These are phyloP conservation scores for Holothuria leucospilota DNA, from an alignment of 53 echinoderm and acorn worm species.

Conservation along the genomic window DNA sequence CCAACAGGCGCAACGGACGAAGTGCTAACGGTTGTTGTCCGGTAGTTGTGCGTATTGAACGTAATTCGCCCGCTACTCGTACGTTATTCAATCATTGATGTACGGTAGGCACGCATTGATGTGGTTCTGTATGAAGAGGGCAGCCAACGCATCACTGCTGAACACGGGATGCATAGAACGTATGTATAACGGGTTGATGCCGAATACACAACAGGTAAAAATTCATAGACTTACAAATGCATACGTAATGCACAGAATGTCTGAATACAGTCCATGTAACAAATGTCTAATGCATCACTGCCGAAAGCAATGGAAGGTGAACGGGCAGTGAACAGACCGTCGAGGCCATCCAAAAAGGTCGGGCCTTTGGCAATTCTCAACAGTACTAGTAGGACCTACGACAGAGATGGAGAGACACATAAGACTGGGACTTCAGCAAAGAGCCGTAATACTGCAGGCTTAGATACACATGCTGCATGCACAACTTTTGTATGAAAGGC, in stretches of 20 bases:
- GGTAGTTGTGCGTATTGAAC: background rate
- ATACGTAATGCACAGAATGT: background rate
- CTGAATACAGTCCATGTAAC: slow-evolving; percentile 4
- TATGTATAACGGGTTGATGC: background rate
- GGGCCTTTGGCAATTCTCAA: too few species aligned
- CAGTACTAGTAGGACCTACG: background rate
- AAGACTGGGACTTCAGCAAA: background rate
- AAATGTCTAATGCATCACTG: background rate
- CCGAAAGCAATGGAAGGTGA: background rate
- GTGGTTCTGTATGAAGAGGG: background rate
- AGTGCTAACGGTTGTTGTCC: background rate
- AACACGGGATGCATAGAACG: background rate
- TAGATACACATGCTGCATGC: background rate
- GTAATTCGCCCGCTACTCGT: slow-evolving; percentile 11
- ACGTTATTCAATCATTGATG: background rate
- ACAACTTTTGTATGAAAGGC: slow-evolving; percentile 8
- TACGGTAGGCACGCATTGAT: background rate
- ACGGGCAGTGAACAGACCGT: background rate
- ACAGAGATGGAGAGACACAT: background rate
- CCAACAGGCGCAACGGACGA: background rate
- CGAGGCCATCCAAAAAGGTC: too few species aligned
- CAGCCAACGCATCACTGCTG: background rate
- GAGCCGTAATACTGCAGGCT: background rate
- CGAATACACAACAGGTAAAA: background rate
- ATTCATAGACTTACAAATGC: background rate